Evolutionary conservation across 2,888 invertebrate genomes (phyloP).

Genomic region (Tachina fera): DNA sequence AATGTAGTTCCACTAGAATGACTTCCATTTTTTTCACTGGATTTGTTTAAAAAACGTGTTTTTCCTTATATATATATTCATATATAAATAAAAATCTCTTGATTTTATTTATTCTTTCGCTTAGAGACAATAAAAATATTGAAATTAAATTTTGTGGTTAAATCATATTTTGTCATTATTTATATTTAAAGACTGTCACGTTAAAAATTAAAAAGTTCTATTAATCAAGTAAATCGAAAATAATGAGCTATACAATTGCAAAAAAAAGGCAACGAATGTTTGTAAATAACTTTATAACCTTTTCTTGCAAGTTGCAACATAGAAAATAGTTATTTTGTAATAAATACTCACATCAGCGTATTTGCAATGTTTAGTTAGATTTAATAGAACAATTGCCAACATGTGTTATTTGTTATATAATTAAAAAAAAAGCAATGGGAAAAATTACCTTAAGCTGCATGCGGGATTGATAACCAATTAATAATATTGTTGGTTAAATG

Average conservation of each 20-base stretch:
- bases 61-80: too few relatives aligned
- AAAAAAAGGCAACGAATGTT: slow-evolving; percentile 25
- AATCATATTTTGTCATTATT: slow-evolving; percentile 69
- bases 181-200: slow-evolving; percentile 62
- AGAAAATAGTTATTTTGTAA: neutral
- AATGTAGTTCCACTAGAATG: too few relatives aligned
- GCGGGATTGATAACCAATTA: too few relatives aligned
- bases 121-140: slow-evolving; percentile 51
- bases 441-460: too few relatives aligned
- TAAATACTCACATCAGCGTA: slow-evolving; percentile 6
- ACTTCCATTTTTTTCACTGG: too few relatives aligned
- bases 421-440: neutral
- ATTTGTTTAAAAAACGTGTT: too few relatives aligned
- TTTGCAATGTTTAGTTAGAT: slow-evolving; percentile 3
- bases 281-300: neutral
- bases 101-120: neutral
- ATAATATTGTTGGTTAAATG: neutral
- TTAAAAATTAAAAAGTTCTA: too few relatives aligned
- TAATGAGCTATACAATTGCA: slow-evolving; percentile 8
- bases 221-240: neutral
- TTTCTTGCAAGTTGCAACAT: slow-evolving; percentile 5
- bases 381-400: slow-evolving; percentile 39
- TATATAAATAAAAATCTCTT: neutral
- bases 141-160: slow-evolving; percentile 65
- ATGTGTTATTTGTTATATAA: slow-evolving; percentile 8